Base-by-base conservation (phyloP, 2,888 invertebrate genomes). In the Spicauda simplicius region DNA sequence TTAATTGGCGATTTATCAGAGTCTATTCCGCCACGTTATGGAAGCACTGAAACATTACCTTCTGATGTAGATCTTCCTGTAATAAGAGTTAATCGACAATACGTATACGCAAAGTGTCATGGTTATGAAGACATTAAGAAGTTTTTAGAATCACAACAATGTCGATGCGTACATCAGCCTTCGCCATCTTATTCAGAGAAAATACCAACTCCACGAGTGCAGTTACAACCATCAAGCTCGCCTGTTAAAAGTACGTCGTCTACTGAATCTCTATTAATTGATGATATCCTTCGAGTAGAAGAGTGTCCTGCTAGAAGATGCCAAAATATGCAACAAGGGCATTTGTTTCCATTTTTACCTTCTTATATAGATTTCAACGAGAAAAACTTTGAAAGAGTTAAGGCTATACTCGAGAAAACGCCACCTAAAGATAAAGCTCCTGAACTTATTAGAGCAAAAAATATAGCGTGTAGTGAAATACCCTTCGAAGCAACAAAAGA, bases 21-120 rank as follows among this genome's bases (percentile, higher is more conserved):
- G 45, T 75, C 83, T 19, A 73, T 79, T 18, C 83, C 84, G 63
- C 80, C 80, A 55, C 72, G 68, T 20, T 86, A 85, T 68, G 88
- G 86, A 7, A 93, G 93, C 73, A 80, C 81, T 71, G 91, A 91
- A 74, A 88, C 90, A 12, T 73, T 93, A 64, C 79, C 85, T 1
- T 78, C 81, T 14, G 79, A 87, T 64, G 85, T 85, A 25, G 89
- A 88, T 65, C 79, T 92, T 50, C 88, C 89, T 1, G 74, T 75
- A 63, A 74, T 91, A 33, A 78, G 84, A 75, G 69, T 91, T 37
- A 79, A 87, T 60, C 83, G 87, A 71, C 80, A 91, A 69, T 89
- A 81, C 70, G 64, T 88, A 60, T 93, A 91, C 72, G 92, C 92
- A 0, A 90, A 88, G 76, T 93, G 93, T 72, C 83, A 88, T 62